Evolutionary conservation across 2,888 invertebrate species (phyloP).

Genomic region (Corbicula japonica): DNA sequence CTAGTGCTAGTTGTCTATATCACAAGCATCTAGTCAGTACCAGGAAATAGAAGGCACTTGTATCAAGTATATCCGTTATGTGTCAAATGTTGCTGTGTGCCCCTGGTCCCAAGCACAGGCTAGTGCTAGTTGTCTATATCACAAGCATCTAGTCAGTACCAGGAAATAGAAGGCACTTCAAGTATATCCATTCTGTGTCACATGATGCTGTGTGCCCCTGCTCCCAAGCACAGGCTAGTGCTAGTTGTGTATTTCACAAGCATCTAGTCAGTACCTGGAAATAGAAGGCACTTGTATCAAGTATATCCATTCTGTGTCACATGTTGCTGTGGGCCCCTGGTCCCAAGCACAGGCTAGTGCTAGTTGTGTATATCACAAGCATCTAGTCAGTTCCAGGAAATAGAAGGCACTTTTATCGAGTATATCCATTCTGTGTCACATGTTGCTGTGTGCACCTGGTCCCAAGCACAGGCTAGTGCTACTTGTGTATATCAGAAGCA

Average conservation of each 20-base stretch:
- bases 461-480: conserved; percentile 31
- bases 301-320: neutral
- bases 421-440: too few species aligned
- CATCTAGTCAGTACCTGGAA: conserved; percentile 11
- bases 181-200: neutral
- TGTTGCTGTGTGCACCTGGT: too few species aligned
- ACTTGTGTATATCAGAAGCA: conserved; percentile 24
- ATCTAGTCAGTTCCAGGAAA: too few species aligned
- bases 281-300: neutral
- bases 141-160: conserved; percentile 4
- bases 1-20: conserved; percentile 8
- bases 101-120: neutral
- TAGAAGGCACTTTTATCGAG: too few species aligned
- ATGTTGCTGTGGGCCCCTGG: conserved; percentile 1
- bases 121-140: too few species aligned
- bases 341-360: too few species aligned
- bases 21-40: conserved; percentile 1
- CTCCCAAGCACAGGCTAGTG: conserved; percentile 20
- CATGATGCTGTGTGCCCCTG: neutral
- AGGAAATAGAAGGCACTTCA: conserved; percentile 8
- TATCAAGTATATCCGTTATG: neutral
- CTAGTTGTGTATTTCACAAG: conserved; percentile 25
- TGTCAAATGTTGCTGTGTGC: too few species aligned
- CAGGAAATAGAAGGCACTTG: neutral
- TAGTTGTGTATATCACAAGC: too few species aligned